These are phyloP conservation scores for Sardina pilchardus DNA, from an alignment of 2,113 vertebrate species.

Conservation along the genomic window DNA sequence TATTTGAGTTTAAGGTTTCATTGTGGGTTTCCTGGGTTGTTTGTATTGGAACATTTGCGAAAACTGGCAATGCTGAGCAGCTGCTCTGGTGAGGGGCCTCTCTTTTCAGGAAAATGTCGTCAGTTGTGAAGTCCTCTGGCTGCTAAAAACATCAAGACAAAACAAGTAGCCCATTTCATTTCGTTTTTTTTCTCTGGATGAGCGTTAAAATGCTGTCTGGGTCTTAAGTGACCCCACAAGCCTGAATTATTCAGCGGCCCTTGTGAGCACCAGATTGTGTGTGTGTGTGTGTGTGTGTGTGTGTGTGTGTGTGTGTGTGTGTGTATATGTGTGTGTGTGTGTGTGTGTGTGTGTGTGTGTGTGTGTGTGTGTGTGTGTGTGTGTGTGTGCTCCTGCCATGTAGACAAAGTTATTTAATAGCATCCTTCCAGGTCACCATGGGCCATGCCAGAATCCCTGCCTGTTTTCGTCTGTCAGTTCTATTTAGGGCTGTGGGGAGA, in stretches of 20 bases:
- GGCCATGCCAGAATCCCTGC: constrained; percentile 1
- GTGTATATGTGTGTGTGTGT: neutral
- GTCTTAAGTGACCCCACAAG: constrained; percentile 7
- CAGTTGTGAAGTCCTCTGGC: neutral
- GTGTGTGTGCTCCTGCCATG: neutral
- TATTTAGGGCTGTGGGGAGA: constrained; percentile 12
- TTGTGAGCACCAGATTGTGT: neutral
- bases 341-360: neutral
- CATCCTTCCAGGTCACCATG: neutral
- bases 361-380: constrained; percentile 11
- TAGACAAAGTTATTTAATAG: neutral
- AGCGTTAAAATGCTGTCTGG: neutral
- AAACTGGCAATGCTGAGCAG: neutral
- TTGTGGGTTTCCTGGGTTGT: too few species aligned
- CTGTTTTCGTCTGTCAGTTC: constrained; percentile 18
- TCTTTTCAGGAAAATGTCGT: neutral
- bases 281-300: constrained; percentile 8
- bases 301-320: constrained; percentile 8
- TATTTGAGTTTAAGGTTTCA: too few species aligned
- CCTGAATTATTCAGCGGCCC: constrained; percentile 23
- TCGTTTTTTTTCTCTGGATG: neutral
- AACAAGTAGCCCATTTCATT: neutral
- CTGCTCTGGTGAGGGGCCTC: neutral
- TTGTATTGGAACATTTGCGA: too few species aligned
- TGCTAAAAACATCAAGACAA: neutral